These are phyloP conservation scores for Catocala sponsa DNA, from an alignment of 2,888 invertebrate genomes.

Conservation along the genomic window DNA sequence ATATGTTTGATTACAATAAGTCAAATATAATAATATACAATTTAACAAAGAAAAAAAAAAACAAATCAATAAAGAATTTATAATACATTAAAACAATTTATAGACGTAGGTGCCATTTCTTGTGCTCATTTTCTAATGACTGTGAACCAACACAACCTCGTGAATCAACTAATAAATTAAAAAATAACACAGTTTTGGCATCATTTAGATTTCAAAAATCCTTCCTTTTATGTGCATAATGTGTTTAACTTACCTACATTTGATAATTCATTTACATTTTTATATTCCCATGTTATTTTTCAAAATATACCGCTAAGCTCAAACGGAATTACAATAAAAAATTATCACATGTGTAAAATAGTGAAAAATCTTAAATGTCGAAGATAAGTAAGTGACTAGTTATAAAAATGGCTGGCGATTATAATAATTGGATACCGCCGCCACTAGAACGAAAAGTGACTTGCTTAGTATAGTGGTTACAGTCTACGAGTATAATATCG, in stretches of 20 bases:
- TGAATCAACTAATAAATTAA: constrained; percentile 48
- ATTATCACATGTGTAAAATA: constrained; percentile 57
- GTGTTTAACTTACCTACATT: constrained; percentile 52
- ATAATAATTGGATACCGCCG: constrained; percentile 27
- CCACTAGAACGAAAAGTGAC: constrained; percentile 32
- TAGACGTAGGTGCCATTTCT: constrained; percentile 44
- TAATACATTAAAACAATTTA: constrained; percentile 35
- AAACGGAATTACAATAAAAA: constrained; percentile 53
- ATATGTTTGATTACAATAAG: constrained; percentile 10
- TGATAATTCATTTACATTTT: constrained; percentile 59
- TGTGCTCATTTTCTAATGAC: constrained; percentile 56
- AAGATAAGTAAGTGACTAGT: constrained; percentile 66
- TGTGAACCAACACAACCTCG: constrained; percentile 50
- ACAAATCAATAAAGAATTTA: constrained; percentile 24
- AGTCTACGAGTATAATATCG: constrained; percentile 53
- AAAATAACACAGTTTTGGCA: constrained; percentile 51
- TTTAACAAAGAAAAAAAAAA: constrained; percentile 26
- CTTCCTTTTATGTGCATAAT: constrained; percentile 48
- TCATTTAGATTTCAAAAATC: constrained; percentile 45
- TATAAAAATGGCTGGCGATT: constrained; percentile 55
- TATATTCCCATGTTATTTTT: constrained; percentile 45
- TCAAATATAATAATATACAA: constrained; percentile 23
- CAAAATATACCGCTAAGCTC: constrained; percentile 60
- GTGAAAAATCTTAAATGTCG: constrained; percentile 52
- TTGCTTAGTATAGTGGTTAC: constrained; percentile 36